Evolutionary conservation across 2,797 vertebrate genomes (phyloP), one percentile per base, ranked within the genome.

Genomic region (Platyrinchus mystaceus): DNA sequence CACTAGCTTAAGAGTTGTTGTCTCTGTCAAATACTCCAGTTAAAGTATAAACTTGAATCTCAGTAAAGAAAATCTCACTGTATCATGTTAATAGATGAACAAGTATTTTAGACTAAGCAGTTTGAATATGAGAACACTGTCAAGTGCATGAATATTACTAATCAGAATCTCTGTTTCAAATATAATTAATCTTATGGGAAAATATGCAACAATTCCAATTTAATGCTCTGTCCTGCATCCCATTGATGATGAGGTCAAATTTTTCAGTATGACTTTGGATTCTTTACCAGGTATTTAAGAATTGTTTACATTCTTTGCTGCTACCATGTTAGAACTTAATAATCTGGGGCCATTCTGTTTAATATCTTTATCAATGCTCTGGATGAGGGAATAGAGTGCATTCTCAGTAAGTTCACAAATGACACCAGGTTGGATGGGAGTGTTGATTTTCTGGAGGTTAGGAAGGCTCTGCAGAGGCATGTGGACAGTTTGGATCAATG

Each of bases 391-490:
- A 53, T 18, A 2, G 0, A 58, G 14, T 12, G 5, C 2, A 12
- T 32, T 10, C 3, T 59, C 15, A 34, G 27, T 32, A 62, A 32
- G 4, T 26, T 41, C 49, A 19, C 23, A 37, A 15, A 34, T 0
- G 0, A 26, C 14, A 20, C 7, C 3, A 56, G 8, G 2, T 1
- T 64, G 16, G 3, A 2, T 2, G 6, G 34, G 2, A 36, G 1
- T 27, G 7, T 5, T 30, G 7, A 14, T 1, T n/a, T 56, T 6
- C 13, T 43, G 12, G 19, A 74, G 24, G 8, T 6, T 12, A 78
- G 17, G 3, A 64, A 32, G 12, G 2, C 3, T 55, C 21, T 52
- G 4, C 18, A 67, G 46, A 70, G 2, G 12, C 5, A 32, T 27
- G 18, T 46, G 30, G 28, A 28, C 12, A 56, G 13, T 8, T 2